Evolutionary conservation across 2,888 invertebrate genomes (phyloP).

Genomic region (Agonum fuliginosum): DNA sequence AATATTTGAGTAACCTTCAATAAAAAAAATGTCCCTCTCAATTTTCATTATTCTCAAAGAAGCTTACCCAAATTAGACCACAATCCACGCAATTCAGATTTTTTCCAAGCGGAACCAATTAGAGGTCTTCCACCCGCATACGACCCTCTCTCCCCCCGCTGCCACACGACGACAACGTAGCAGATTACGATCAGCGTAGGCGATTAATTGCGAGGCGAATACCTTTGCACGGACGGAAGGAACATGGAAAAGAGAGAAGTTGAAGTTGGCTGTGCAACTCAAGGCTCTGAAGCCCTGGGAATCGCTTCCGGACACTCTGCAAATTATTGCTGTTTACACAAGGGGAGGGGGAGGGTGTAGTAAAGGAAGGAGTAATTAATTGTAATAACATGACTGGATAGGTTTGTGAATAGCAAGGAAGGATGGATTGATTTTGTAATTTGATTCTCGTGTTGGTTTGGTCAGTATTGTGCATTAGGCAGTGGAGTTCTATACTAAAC

Average conservation of each 20-base stretch:
- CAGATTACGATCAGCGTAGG: slow-evolving; percentile 17
- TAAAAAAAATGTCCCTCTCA: no score
- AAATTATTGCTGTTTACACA: slow-evolving; percentile 32
- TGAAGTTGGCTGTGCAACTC: no score
- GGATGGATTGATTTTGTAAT: neutral
- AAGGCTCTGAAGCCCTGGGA: no score
- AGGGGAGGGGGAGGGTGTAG: neutral
- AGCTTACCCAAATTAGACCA: neutral
- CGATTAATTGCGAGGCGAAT: slow-evolving; percentile 15
- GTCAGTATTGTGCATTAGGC: neutral
- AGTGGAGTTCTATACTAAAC: no score
- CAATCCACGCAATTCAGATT: neutral
- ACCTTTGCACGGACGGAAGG: neutral
- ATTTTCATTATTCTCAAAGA: neutral
- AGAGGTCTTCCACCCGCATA: neutral
- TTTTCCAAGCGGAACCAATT: neutral
- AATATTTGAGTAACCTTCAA: no score
- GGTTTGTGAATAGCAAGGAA: slow-evolving; percentile 2
- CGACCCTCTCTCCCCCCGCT: neutral
- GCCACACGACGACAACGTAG: neutral
- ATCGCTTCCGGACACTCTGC: neutral
- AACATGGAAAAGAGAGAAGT: no score
- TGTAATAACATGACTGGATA: slow-evolving; percentile 32
- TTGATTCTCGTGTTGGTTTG: neutral
- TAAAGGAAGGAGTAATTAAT: slow-evolving; percentile 6